phyloP scores from a whole-genome alignment of 2,888 invertebrate species.

The Phlogophora meticulosa region DNA sequence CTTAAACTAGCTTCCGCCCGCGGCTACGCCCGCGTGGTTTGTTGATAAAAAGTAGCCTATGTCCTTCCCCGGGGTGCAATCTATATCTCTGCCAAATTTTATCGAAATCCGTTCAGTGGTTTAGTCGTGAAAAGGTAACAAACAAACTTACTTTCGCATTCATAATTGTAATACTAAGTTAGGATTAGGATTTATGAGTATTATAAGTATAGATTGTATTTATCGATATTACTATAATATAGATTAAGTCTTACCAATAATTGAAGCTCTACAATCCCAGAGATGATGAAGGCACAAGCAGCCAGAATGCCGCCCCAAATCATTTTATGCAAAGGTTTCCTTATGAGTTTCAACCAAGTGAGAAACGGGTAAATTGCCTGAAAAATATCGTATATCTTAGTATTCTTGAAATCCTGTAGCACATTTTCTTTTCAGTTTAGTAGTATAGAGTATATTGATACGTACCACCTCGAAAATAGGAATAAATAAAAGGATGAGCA shows the following conservation, averaged over 20 bases:
- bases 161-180: no score
- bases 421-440: background rate
- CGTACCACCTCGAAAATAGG: slow-evolving; percentile 94
- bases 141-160: no score
- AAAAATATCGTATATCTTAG: slow-evolving; percentile 48
- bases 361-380: slow-evolving; percentile 95
- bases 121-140: no score
- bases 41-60: no score
- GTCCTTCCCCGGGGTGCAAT: no score
- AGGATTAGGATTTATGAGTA: no score
- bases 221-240: no score
- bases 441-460: background rate
- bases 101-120: no score
- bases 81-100: no score
- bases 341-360: slow-evolving; percentile 92
- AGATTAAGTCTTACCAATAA: slow-evolving; percentile 91
- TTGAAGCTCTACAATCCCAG: slow-evolving; percentile 95
- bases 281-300: slow-evolving; percentile 96
- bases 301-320: slow-evolving; percentile 97
- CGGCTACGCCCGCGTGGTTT: no score
- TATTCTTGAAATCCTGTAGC: background rate
- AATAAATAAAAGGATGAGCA: slow-evolving; percentile 96
- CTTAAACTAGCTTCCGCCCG: no score
- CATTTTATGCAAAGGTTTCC: slow-evolving; percentile 96
- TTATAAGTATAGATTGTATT: no score